Conservation (phyloP, 2,888 invertebrate genomes). For the Iselma pallidipennis region DNA sequence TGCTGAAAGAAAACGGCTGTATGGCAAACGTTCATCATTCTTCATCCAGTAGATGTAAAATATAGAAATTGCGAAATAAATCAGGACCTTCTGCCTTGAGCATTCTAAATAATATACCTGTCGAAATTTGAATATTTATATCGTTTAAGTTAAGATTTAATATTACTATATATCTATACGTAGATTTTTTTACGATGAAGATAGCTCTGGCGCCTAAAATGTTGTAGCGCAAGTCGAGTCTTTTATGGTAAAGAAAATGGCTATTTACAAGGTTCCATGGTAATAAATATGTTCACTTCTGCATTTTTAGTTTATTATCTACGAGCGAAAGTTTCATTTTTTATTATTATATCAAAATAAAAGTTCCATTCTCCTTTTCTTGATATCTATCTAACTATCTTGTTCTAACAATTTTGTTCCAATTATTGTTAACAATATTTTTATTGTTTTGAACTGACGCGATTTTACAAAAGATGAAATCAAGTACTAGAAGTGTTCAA, state of each 20-base stretch:
- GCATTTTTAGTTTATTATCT: constrained; percentile 4
- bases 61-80: constrained; percentile 20
- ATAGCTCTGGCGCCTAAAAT: constrained; percentile 47
- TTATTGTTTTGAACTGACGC: no score
- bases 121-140: constrained; percentile 43
- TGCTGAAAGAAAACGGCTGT: not conserved
- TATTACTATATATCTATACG: constrained; percentile 16
- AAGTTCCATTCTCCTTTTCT: no score
- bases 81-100: constrained; percentile 15
- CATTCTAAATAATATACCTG: constrained; percentile 32
- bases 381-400: not conserved
- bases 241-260: constrained; percentile 42
- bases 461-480: no score
- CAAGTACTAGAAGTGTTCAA: constrained; percentile 27
- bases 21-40: not conserved
- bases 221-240: constrained; percentile 40
- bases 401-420: no score
- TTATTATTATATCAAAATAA: not conserved
- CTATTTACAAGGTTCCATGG: constrained; percentile 37
- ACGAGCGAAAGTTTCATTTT: not conserved
- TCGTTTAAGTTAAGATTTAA: constrained; percentile 39
- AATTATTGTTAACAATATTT: no score
- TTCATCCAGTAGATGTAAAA: not conserved
- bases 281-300: constrained; percentile 39
- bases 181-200: constrained; percentile 43